phyloP scores from a whole-genome alignment of 2,888 invertebrate genomes.

The Habroteleia sp. region DNA sequence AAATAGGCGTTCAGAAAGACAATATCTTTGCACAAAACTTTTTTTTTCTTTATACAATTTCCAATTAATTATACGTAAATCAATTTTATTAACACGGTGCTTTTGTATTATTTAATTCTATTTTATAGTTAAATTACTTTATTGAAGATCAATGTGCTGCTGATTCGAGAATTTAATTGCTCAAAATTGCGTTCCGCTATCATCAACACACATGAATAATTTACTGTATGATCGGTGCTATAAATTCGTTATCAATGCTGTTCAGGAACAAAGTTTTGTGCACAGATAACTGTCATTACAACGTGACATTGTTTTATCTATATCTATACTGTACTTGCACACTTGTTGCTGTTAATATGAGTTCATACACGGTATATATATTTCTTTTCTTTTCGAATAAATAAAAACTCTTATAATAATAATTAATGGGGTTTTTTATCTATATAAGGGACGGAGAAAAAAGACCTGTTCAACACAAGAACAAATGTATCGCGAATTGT shows the following conservation, averaged over 20 bases:
- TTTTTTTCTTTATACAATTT: no score
- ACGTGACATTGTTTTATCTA: constrained; percentile 52
- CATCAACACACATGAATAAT: constrained; percentile 38
- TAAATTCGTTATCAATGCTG: constrained; percentile 44
- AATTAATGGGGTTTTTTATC: no score
- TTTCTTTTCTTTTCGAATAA: no score
- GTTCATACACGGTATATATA: no score
- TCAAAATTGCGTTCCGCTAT: constrained; percentile 13
- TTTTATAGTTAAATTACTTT: no score
- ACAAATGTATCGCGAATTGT: no score
- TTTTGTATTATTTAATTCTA: no score
- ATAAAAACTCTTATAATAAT: no score
- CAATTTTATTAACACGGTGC: no score
- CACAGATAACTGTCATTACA: constrained; percentile 39
- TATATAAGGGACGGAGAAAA: no score
- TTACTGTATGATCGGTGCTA: constrained; percentile 31
- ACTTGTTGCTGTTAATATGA: constrained; percentile 51
- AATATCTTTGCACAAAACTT: constrained; percentile 6
- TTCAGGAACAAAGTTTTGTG: constrained; percentile 36
- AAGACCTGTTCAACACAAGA: no score
- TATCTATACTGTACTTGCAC: constrained; percentile 14
- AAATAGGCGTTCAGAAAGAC: constrained; percentile 2
- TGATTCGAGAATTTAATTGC: constrained; percentile 4
- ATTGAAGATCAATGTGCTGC: not conserved
- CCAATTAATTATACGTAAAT: no score